Percentiles rank a stretch among this genome's conserved stretches.
Evolutionary conservation across 2,797 vertebrate species (phyloP).

Genomic region (Monodelphis domestica): DNA sequence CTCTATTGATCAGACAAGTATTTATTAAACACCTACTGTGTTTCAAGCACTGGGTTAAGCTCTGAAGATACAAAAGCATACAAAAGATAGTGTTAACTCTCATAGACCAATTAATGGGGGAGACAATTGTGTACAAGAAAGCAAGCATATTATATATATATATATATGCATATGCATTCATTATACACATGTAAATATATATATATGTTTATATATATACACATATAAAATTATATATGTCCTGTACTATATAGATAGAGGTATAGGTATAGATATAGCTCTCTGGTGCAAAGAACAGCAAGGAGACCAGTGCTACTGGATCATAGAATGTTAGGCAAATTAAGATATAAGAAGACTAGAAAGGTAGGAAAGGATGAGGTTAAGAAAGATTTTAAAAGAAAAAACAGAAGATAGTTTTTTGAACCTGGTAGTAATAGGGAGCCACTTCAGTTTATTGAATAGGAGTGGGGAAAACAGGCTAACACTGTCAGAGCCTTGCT

Average conservation of each 20-base stretch:
- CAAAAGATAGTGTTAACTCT: neutral
- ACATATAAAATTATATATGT: no score
- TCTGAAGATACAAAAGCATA: neutral
- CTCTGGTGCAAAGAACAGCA: neutral
- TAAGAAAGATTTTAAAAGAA: neutral
- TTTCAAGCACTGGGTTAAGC: neutral
- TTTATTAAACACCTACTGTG: neutral
- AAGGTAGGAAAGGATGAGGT: neutral
- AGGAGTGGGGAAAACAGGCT: neutral
- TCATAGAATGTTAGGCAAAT: neutral
- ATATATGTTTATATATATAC: no score
- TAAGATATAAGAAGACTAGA: neutral
- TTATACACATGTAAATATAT: no score
- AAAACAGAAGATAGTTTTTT: neutral
- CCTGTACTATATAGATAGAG: neutral
- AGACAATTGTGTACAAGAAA: neutral
- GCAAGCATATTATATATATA: neutral
- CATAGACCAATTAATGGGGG: neutral
- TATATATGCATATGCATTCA: neutral
- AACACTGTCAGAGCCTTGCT: no score
- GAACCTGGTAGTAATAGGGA: neutral
- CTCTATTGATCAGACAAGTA: neutral
- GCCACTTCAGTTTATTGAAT: neutral
- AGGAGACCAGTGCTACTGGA: neutral
- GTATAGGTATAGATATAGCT: neutral